Base-by-base conservation (phyloP, 1,140 invertebrate species). In the Drosophila mayri region DNA sequence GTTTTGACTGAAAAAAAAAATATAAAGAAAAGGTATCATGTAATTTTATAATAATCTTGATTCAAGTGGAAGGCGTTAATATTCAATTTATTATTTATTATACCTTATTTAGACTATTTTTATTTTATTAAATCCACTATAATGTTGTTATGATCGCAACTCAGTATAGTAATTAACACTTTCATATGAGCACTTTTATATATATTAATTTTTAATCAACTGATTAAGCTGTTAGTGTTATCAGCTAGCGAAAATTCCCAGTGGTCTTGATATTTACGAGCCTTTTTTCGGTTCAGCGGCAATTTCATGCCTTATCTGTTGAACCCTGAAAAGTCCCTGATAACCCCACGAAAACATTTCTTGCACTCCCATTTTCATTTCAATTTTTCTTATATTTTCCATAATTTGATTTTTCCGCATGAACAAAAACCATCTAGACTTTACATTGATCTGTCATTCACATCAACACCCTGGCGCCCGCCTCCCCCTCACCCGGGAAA, bases 361-460 rank as follows among this genome's bases (percentile, higher is more conserved):
- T 55, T 30, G 37, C n/a, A 30, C n/a, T 55, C 43, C 7, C 7
- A 66, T 43, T 66, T 66, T 22, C 46, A 47, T n/a, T 47, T 47
- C 14, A 41, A 41, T 41, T 64, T 64, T 32, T 14, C 9, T 25
- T 3, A 25, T 35, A 40, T 50, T 54, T 20, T 8, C 22, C 12
- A 10, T 20, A 37, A 58, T 58, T 63, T 38, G 25, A n/a, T 32
- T 66, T 63, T 70, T 70, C 47, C 63, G 49, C 66, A 2, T 44
- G 63, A 67, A 70, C 63, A 70, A 55, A 8, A 25, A 18, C 32
- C 44, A 65, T 50, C 37, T 14, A 55, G 50, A 70, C 63, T 70
- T 70, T 70, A 54, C 63, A 70, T 38, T 37, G 47, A 70, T 70
- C 63, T 70, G 66, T 67, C 66, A 70, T 14, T 70, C 66, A 55